Base-by-base conservation (phyloP, 2,797 vertebrate species). In the Enteromius afrohamiltoni region DNA sequence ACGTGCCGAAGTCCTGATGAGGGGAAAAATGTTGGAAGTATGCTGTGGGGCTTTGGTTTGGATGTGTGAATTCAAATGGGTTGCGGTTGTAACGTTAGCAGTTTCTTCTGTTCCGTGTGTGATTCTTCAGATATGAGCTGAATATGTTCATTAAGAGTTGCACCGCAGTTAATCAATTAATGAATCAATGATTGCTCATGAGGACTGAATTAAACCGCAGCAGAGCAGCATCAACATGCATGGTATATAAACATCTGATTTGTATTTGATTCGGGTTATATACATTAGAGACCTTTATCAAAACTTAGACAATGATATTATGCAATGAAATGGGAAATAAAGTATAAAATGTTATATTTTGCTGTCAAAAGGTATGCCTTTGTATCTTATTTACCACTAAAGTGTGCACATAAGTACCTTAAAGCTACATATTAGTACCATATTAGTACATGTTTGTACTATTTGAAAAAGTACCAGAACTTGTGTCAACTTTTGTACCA, bases 41-140 rank as follows among this genome's bases (percentile, higher is more conserved):
- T 70, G 58, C 19, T 45, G 51, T 70, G 51, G 42, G 87, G 91
- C 91, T 89, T 89, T 83, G 83, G 64, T 88, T 89, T n/a, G 83
- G 86, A 79, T 85, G 74, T 87, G 86, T 88, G 89, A 92, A 91
- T 89, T 86, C 86, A 90, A 79, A 75, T 55, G 83, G 70, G 86
- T 78, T 62, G 6, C 76, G 76, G 85, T 89, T 67, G 19, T 55
- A 74, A 58, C 45, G 67, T 86, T 86, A 84, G 89, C 89, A 88
- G 78, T 86, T 40, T 85, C n/a, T 11, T 74, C 19, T 71, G 62
- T 75, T 86, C 73, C 19, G 45, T 71, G 76, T 84, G 74, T n/a
- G 26, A 2, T 68, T 60, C 45, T 73, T 73, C 64, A 51, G 73
- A 71, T 71, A 67, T n/a, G 17, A 70, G 40, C 13, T 69, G 40